These are phyloP conservation scores for Scomber scombrus DNA, from an alignment of 2,113 vertebrate species.

Conservation along the genomic window DNA sequence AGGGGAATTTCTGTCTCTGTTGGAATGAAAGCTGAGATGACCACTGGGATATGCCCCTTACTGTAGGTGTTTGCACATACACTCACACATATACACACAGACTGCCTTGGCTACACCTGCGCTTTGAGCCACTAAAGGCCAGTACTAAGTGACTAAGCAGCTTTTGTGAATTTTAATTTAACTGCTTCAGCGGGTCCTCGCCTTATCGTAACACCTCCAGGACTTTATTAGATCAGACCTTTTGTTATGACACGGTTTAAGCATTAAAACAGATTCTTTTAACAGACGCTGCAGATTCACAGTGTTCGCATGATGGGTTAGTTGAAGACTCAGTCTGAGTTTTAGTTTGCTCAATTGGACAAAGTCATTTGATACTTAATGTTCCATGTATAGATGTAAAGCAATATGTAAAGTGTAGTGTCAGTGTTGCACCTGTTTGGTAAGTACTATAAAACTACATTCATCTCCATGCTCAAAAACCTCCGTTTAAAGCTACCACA, in stretches of 20 bases:
- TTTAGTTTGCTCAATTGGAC: neutral
- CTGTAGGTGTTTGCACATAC: neutral
- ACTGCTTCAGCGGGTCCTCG: constrained; percentile 47
- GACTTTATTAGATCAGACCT: constrained; percentile 56
- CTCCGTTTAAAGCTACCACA: neutral
- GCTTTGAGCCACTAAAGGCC: constrained; percentile 39
- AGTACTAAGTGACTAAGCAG: constrained; percentile 64
- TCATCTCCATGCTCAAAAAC: neutral
- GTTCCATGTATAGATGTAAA: neutral
- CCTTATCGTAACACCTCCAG: constrained; percentile 55
- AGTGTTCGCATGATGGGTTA: neutral
- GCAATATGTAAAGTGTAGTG: neutral
- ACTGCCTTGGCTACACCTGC: constrained; percentile 52
- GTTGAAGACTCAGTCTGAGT: neutral
- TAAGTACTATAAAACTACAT: neutral
- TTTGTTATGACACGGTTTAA: constrained; percentile 49
- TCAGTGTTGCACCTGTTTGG: neutral
- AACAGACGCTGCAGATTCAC: constrained; percentile 28
- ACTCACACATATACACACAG: neutral
- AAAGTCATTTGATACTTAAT: neutral
- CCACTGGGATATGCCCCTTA: constrained; percentile 47
- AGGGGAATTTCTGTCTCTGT: constrained; percentile 50
- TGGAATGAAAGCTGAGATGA: constrained; percentile 58
- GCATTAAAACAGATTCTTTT: constrained; percentile 62
- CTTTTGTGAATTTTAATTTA: constrained; percentile 53